Percentiles rank a stretch among this genome's conserved stretches.
Conservation (phyloP, 2,888 invertebrate species). For the Caenorhabditis sp. region DNA sequence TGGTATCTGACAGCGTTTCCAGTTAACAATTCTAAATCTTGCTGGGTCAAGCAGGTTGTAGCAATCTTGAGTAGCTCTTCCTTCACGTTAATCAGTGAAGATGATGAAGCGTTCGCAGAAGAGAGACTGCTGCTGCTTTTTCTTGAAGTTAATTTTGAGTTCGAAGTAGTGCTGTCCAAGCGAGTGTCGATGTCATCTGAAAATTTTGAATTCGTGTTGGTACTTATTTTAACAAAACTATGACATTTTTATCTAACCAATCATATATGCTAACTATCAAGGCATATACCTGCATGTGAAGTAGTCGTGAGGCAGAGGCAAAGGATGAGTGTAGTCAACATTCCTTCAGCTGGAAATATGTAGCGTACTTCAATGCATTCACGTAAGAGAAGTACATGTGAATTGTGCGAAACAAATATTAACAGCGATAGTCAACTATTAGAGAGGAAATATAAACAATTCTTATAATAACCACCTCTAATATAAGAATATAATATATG, state of each 20-base stretch:
- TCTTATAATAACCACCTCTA: too few relatives aligned
- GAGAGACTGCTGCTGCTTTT: constrained; percentile 5
- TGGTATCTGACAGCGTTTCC: constrained; percentile 39
- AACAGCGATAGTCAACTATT: too few relatives aligned
- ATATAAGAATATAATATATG: too few relatives aligned
- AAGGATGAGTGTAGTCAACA: constrained; percentile 16
- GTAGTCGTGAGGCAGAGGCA: constrained; percentile 9
- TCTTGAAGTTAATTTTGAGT: background rate
- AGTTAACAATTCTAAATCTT: constrained; percentile 38
- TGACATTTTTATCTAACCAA: constrained; percentile 7
- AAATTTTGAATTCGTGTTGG: constrained; percentile 10
- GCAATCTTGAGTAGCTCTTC: constrained; percentile 50
- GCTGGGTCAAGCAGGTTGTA: constrained; percentile 26
- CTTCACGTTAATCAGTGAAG: constrained; percentile 18
- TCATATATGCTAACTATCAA: constrained; percentile 11
- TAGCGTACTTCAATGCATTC: constrained; percentile 9
- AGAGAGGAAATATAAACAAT: too few relatives aligned
- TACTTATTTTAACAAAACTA: constrained; percentile 14
- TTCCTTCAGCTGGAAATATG: constrained; percentile 9
- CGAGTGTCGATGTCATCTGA: constrained; percentile 11
- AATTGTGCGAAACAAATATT: too few relatives aligned
- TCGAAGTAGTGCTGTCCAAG: constrained; percentile 5
- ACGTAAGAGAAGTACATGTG: background rate
- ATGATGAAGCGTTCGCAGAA: constrained; percentile 1
- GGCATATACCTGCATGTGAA: constrained; percentile 21